Base-by-base conservation (phyloP, 1,140 invertebrate genomes). In the Diorhabda carinulata region DNA sequence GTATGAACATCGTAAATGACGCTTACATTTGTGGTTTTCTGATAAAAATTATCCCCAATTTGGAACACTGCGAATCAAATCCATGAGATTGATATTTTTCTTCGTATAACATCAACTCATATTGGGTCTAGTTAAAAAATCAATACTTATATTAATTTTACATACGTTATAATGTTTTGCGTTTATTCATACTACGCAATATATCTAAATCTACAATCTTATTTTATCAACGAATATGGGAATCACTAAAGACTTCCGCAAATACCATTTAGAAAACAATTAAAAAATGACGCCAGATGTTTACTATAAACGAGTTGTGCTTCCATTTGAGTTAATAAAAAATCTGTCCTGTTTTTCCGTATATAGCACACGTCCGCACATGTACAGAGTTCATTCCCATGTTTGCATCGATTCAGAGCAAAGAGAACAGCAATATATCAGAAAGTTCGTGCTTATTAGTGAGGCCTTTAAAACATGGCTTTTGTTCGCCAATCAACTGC, bases 251-350 rank as follows among this genome's bases (percentile, higher is more conserved):
- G 6, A 52, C 47, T 52, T 52, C 47, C 47, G 47, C 47, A 52
- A 52, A 52, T 52, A n/a, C 47, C 47, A 52, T 52, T 52, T 52
- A 52, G 47, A 52, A 52, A 52, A 52, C 47, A 52, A 52, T 52
- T 52, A 52, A 52, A 25, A 25, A 8, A 52, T 52, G 47, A 52
- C 47, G 47, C 47, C 47, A 52, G 47, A 52, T 52, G 47, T 52
- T 52, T 52, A 52, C 6, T 52, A 52, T 52, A n/a, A 52, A 52
- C 47, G 47, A 52, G 47, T n/a, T 3, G 47, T 52, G 47, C 47
- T 52, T 52, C 47, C 3, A 52, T 52, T 52, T 52, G 47, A 52
- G 47, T 52, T n/a, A 52, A 52, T 52, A 52, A 52, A 52, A 52
- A 52, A 52, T 52, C 47, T 52, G 47, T 52, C 47, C 47, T 52